phyloP scores from a whole-genome alignment of 1,140 invertebrate genomes.

The Pseudobourletiella spinata region DNA sequence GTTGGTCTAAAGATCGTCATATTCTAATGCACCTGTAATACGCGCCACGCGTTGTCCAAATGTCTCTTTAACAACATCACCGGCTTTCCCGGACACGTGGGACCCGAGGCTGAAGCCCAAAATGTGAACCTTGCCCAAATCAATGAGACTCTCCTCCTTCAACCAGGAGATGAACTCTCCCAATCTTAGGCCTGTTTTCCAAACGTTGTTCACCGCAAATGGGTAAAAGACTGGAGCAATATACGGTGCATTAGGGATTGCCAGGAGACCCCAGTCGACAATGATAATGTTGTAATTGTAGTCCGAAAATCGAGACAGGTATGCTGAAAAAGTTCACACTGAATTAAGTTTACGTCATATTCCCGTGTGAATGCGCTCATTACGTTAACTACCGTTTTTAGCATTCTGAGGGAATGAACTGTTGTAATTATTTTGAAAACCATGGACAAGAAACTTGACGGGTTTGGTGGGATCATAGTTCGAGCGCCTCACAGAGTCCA shows the following conservation, averaged over 20 bases:
- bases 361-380: too few species aligned
- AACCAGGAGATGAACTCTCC: conserved; percentile 2
- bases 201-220: neutral
- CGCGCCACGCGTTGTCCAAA: neutral
- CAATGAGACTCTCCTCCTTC: neutral
- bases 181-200: neutral
- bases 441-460: conserved; percentile 8
- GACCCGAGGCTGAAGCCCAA: conserved; percentile 1
- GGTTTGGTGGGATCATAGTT: neutral
- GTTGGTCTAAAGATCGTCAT: too few species aligned
- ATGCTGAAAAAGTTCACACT: neutral
- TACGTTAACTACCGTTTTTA: conserved; percentile 8
- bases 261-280: conserved; percentile 1
- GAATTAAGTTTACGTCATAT: neutral
- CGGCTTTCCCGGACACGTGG: neutral
- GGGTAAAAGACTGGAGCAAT: conserved; percentile 6
- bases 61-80: neutral
- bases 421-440: conserved; percentile 2
- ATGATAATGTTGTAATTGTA: conserved; percentile 1
- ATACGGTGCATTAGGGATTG: neutral
- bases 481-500: neutral
- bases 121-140: neutral
- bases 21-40: neutral
- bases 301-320: neutral
- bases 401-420: neutral